phyloP scores from a whole-genome alignment of 2,113 vertebrate genomes.

The Cheirogaleus medius region DNA sequence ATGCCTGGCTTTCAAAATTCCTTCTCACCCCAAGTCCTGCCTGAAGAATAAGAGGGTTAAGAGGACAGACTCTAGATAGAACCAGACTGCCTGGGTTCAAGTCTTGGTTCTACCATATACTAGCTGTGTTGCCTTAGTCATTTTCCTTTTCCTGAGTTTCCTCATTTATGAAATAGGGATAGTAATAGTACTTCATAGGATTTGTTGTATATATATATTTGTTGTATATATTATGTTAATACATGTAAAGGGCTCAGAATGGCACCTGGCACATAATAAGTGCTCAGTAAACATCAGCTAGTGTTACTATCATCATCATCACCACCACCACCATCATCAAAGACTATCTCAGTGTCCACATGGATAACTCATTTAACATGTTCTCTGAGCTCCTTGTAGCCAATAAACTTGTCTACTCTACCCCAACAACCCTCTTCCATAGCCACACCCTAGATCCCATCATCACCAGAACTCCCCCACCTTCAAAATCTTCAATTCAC shows the following conservation, averaged over 20 bases:
- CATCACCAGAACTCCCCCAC: background rate
- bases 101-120: background rate
- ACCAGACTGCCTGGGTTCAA: background rate
- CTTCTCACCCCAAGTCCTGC: slow-evolving; percentile 1
- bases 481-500: slow-evolving; percentile 28
- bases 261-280: background rate
- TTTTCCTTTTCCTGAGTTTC: background rate
- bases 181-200: background rate
- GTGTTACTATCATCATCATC: background rate
- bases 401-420: background rate
- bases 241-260: background rate
- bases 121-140: background rate
- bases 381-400: background rate
- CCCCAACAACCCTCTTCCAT: background rate
- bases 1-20: slow-evolving; percentile 30
- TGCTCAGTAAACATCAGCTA: background rate
- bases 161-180: slow-evolving; percentile 31
- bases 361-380: background rate
- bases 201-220: background rate
- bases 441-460: background rate
- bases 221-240: background rate
- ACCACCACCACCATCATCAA: background rate
- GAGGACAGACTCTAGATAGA: background rate
- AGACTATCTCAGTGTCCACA: background rate
- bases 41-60: background rate